Base-by-base conservation (phyloP, 2,797 vertebrate species). In the Glyptemys insculpta region DNA sequence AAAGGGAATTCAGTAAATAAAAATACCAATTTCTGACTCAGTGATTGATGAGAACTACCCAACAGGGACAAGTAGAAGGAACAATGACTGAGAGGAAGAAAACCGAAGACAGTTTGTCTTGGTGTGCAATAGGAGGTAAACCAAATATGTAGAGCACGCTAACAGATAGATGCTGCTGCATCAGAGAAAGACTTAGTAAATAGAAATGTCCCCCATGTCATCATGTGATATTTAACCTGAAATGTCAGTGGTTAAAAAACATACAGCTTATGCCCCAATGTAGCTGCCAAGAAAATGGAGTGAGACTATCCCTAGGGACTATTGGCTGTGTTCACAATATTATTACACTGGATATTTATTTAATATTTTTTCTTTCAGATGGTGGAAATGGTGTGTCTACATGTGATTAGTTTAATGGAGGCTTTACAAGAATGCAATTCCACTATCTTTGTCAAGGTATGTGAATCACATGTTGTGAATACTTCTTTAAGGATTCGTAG, bases 311-410 rank as follows among this genome's bases (percentile, higher is more conserved):
- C 54, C 37, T 56, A 68, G 31, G 50, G 11, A 41, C 37, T 54
- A 7, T 82, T 90, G 79, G 10, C n/a, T 96, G 88, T 83, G 3
- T 3, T 90, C 93, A 23, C 16, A 49, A 7, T 10, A 14, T 18
- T 79, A 27, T 82, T 86, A 21, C 49, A 18, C 15, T 88, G 65
- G 54, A 49, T 82, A 50, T 90, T 93, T 52, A 95, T 47, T 87
- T 97, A 59, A 88, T 92, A 3, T 59, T 94, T 93, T 92, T 74
- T 52, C 86, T 97, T 97, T 95, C 96, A 99, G 99, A 99, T 99
- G 99, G 99, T 99, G 29, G 99, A 99, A 97, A 99, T 99, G 99
- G 99, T 99, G 94, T 99, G 99, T 97, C 98, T 99, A 95, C 99
- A 99, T 96, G 99, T 99, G 97, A 99, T 99, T 96, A 99, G 99